Conservation (phyloP, 2,797 vertebrate species). For the Aldrovandia affinis region DNA sequence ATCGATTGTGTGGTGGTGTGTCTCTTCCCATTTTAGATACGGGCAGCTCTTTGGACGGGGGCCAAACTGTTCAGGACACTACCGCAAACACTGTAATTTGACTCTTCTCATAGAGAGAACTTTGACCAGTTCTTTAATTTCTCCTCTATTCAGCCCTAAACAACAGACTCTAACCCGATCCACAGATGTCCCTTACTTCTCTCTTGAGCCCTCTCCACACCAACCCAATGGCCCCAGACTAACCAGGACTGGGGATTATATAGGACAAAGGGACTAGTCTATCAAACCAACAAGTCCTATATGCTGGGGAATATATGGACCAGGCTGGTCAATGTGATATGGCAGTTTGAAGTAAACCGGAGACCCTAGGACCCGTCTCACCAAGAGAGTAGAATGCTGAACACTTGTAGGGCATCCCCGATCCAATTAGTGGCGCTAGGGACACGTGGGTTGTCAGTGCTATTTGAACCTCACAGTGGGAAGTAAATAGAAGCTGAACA, state of each 20-base stretch:
- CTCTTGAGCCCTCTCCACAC: background rate
- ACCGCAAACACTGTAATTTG: conserved; percentile 31
- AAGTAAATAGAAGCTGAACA: background rate
- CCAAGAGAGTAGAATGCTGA: too few relatives aligned
- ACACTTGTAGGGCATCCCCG: background rate
- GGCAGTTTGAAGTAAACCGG: too few relatives aligned
- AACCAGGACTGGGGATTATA: background rate
- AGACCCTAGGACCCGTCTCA: too few relatives aligned
- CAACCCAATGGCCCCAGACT: background rate
- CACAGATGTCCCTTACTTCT: background rate
- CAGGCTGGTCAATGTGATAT: too few relatives aligned
- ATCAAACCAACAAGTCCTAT: too few relatives aligned
- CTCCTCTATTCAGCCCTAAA: background rate
- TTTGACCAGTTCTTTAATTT: background rate
- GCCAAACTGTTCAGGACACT: conserved; percentile 40
- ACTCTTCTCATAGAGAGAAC: background rate
- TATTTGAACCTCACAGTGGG: background rate
- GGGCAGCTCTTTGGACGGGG: conserved; percentile 35
- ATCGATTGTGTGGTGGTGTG: conserved; percentile 21
- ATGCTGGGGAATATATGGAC: too few relatives aligned
- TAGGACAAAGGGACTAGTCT: too few relatives aligned
- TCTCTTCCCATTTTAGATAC: conserved; percentile 47
- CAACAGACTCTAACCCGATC: background rate
- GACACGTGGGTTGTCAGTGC: background rate
- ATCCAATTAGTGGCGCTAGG: background rate